Conservation (phyloP, 2,797 vertebrate species). For the Apogon hyalosoma region DNA sequence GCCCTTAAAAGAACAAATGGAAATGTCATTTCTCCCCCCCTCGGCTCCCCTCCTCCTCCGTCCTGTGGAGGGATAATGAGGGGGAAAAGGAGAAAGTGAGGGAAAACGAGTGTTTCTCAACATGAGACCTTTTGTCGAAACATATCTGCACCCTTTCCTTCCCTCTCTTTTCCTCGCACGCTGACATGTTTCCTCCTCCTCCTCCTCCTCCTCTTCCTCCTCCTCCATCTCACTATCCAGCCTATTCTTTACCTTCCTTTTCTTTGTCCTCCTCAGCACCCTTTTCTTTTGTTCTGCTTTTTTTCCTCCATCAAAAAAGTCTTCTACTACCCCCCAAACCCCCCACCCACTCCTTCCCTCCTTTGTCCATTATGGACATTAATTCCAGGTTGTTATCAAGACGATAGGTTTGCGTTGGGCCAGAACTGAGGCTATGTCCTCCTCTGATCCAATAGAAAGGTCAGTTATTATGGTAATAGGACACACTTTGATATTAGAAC, state of each 20-base stretch:
- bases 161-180: slow-evolving; percentile 28
- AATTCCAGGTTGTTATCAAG: slow-evolving; percentile 68
- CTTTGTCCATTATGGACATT: slow-evolving; percentile 58
- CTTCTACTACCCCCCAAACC: slow-evolving; percentile 32
- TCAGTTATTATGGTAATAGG: slow-evolving; percentile 72
- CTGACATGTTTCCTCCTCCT: slow-evolving; percentile 42
- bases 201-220: slow-evolving; percentile 29
- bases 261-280: slow-evolving; percentile 6
- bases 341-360: slow-evolving; percentile 19
- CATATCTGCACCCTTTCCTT: slow-evolving; percentile 47
- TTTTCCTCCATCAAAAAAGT: not conserved
- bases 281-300: slow-evolving; percentile 31
- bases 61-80: slow-evolving; percentile 75
- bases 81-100: slow-evolving; percentile 63
- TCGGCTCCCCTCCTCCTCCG: slow-evolving; percentile 21
- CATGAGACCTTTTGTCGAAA: slow-evolving; percentile 76
- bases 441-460: slow-evolving; percentile 66
- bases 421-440: slow-evolving; percentile 27
- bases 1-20: slow-evolving; percentile 81
- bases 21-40: slow-evolving; percentile 71
- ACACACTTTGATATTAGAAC: slow-evolving; percentile 71
- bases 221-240: slow-evolving; percentile 26
- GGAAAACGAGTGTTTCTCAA: slow-evolving; percentile 72
- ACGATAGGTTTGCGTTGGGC: slow-evolving; percentile 37
- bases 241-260: slow-evolving; percentile 15